phyloP scores from a whole-genome alignment of 53 echinoderm and acorn worm genomes.

The Echinarachnius parma region DNA sequence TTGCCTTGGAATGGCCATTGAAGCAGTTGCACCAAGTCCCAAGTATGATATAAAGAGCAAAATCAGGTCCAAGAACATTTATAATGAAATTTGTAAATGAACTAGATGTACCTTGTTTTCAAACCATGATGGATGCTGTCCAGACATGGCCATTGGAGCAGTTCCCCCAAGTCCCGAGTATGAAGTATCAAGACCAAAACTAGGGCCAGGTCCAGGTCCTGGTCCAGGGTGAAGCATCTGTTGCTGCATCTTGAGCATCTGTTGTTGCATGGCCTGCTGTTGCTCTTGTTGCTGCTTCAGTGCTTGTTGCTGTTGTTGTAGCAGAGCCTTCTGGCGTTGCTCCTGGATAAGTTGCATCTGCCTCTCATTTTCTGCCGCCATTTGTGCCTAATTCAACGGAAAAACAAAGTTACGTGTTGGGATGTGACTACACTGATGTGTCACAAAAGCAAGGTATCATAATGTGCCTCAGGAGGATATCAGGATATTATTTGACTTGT shows the following conservation, averaged over 20 bases:
- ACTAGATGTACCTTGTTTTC: slow-evolving; percentile 57
- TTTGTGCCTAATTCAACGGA: slow-evolving; percentile 52
- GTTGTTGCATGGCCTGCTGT: slow-evolving; percentile 66
- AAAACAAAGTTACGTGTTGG: neutral
- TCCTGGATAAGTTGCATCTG: slow-evolving; percentile 68
- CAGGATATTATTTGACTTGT: no score
- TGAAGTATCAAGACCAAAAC: neutral
- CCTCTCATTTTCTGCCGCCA: slow-evolving; percentile 58
- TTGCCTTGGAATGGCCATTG: no score
- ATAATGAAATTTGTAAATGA: no score
- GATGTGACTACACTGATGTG: neutral
- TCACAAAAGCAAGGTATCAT: no score
- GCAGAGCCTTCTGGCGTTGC: slow-evolving; percentile 70
- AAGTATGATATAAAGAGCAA: no score
- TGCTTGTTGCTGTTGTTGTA: slow-evolving; percentile 70
- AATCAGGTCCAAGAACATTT: no score
- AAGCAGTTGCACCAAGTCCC: no score
- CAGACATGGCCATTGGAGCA: no score
- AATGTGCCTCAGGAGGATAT: no score
- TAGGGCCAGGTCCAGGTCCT: no score
- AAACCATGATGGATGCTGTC: slow-evolving; percentile 25
- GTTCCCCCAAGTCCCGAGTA: neutral
- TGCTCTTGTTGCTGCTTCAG: slow-evolving; percentile 63
- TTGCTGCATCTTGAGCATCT: slow-evolving; percentile 58
- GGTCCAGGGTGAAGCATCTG: slow-evolving; percentile 57